Evolutionary conservation across 2,888 invertebrate genomes (phyloP), one percentile per base, ranked within the genome.

Genomic region (Priocnemis perturbator): DNA sequence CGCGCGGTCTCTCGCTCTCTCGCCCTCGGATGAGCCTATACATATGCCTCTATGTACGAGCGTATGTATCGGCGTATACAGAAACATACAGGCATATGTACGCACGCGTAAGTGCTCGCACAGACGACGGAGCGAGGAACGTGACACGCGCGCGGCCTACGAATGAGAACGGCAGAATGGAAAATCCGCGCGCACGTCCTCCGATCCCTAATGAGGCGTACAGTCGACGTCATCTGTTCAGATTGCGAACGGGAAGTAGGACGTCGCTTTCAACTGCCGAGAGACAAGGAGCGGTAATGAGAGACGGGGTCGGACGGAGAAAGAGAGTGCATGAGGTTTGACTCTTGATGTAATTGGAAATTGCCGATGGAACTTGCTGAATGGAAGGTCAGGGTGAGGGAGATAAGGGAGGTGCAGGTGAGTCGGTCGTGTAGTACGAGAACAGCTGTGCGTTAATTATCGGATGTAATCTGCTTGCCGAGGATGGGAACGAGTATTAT

Each of bases 141-240:
- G 19, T 44, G 55, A 64, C 52, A 68, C 56, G 56, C 52, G 56
- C 52, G 20, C 56, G 52, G 58, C 60, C 59, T 68, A 68, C 69
- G 64, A 69, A 59, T 56, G 71, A 37, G 37, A 68, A 69, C 59
- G 45, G 37, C 21, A 59, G 67, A 61, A 69, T 67, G 62, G 69
- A 69, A 69, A 69, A 67, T 69, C 67, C 53, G 21, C 45, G 59
- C 57, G 67, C 62, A 57, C 62, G 52, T 64, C 61, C 60, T 60
- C 56, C 62, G 48, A 59, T 56, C 21, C 64, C 71, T 71, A 71
- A 71, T 71, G 71, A 71, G 69, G 65, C 71, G 62, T 62, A 65
- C 69, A 59, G 69, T 65, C 62, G 64, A 60, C 69, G 61, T 69
- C 69, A 71, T 69, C 62, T 71, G 65, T 47, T 55, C 59, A 61